Evolutionary conservation across 2,113 vertebrate species (phyloP), one percentile per base, ranked within the genome.

Genomic region (Orthochromis malagaraziensis): DNA sequence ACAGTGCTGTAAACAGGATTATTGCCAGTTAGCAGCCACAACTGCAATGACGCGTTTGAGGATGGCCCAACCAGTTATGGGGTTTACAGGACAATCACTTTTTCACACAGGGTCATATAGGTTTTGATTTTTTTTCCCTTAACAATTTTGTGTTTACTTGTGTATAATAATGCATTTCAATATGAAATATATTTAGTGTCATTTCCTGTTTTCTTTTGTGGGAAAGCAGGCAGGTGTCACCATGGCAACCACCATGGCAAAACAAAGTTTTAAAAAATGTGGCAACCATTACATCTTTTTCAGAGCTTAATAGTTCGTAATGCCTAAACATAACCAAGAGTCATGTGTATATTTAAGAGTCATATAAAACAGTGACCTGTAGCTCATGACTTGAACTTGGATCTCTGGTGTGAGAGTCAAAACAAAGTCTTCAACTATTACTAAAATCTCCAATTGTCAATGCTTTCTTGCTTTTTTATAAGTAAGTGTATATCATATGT

Each of bases 61-160:
- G 31, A 35, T 35, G 31, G 60, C 17, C 17, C 60, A 35, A 35
- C 2, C 60, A 35, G 60, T 35, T n/a, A n/a, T n/a, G 17, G 17
- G 60, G 0, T 63, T 65, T 65, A n/a, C 9, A 35, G 10, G 31
- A 12, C 31, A 35, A 35, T 65, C 10, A 12, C 31, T n/a, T 65
- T 35, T 65, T 35, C 60, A 35, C 17, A 65, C 31, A n/a, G 17
- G 31, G 31, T 65, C 58, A 63, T 63, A 63, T n/a, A 0, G 2
- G 1, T 63, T 63, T 12, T 0, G 58, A 63, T 63, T n/a, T n/a
- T 33, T 63, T 35, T n/a, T 3, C 33, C 31, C 60, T 3, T 65
- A 38, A 2, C 31, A 65, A 65, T n/a, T n/a, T 38, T 38, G 6
- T 38, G 60, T 35, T 38, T 65, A 13, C 60, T 38, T 38, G 33